Base-by-base conservation (phyloP, 2,113 vertebrate genomes). In the Forbesichthys agassizii region DNA sequence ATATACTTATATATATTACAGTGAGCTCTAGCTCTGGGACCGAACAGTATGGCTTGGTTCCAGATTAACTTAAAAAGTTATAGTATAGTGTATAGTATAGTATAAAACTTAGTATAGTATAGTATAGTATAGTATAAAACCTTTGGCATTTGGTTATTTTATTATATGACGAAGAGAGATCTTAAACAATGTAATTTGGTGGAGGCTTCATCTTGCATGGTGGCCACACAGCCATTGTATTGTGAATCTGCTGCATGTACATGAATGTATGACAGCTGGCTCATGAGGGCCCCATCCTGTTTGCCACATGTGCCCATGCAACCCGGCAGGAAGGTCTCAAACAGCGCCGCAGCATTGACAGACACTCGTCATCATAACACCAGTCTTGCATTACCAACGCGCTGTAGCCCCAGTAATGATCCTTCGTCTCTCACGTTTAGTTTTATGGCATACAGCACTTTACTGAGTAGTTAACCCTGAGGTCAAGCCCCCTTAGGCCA, bases 371-470 rank as follows among this genome's bases (percentile, higher is more conserved):
- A 67, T 27, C 27, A 27, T 60, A 7, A 6, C 48, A 54, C 1
- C 51, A 54, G 48, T 13, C n/a, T 51, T 46, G 64, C 58, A 27
- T 67, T 0, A 68, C 76, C 65, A 71, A 47, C 2, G 1, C 62
- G 52, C 5, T 11, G 68, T 75, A 27, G 27, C 27, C 27, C 20
- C 27, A 27, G 27, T 78, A 77, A 83, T 64, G 57, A 69, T 64
- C 51, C 52, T 75, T 73, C n/a, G 73, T 78, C 76, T 75, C 62
- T 69, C 49, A 62, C 59, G 5, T 84, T 82, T 64, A 66, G 61
- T 48, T 80, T 85, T 85, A 82, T 83, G 78, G 73, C 80, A 68
- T 80, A 48, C 10, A 65, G 70, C 83, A 81, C 87, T 86, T 70
- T 73, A 65, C 73, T 49, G 61, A 77, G 74, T 67, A 66, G 78